Conservation (phyloP, 92 coral and sea anemone genomes). For the Umimayanthus kanabou region DNA sequence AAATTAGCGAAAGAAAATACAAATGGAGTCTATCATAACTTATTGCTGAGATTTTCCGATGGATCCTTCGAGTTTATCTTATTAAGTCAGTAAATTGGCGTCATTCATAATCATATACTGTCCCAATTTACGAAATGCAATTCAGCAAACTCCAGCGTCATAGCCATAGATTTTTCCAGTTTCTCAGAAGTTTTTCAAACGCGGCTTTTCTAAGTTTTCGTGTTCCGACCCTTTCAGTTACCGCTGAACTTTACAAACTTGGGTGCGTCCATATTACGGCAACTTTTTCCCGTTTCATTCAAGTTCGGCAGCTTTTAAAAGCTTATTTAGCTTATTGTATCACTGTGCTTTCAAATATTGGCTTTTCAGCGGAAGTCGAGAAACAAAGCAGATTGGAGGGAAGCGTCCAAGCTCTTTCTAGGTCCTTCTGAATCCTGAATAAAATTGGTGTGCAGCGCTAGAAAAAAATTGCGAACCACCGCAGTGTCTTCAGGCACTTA, state of each 20-base stretch:
- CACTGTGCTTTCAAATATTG: background rate
- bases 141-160: background rate
- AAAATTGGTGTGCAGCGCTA: background rate
- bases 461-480: background rate
- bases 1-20: no score
- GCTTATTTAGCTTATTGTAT: background rate
- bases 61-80: background rate
- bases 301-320: background rate
- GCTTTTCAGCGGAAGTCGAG: background rate
- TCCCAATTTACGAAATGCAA: background rate
- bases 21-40: background rate
- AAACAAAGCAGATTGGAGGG: background rate
- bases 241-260: background rate
- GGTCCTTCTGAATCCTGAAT: no score
- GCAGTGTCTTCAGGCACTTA: no score
- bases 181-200: no score
- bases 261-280: background rate
- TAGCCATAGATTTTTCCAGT: background rate
- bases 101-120: background rate
- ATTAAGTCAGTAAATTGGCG: no score
- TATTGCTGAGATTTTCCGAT: background rate
- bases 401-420: background rate
- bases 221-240: background rate
- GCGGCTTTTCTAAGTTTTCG: background rate
- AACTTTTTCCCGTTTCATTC: no score